These are phyloP conservation scores for Onthophagus taurus DNA, from an alignment of 1,140 invertebrate genomes.

Conservation along the genomic window DNA sequence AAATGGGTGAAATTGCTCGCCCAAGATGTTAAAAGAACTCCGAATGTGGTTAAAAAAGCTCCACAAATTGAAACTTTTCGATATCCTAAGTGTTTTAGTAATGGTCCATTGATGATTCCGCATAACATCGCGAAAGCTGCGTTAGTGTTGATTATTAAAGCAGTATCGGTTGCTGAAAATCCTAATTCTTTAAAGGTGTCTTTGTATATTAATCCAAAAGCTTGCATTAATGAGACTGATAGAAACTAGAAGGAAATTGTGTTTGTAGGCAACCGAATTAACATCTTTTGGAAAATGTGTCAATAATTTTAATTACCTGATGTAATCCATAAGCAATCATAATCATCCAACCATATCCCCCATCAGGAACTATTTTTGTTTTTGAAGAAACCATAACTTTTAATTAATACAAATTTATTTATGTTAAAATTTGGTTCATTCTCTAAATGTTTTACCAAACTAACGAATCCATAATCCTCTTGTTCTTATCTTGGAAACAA, in stretches of 20 bases:
- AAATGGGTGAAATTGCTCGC: constrained; percentile 49
- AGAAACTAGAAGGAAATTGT: constrained; percentile 44
- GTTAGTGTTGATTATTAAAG: constrained; percentile 57
- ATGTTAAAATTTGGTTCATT: too few relatives aligned
- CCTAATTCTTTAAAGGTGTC: constrained; percentile 48
- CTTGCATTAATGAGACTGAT: constrained; percentile 50
- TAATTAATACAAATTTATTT: too few relatives aligned
- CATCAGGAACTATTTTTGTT: constrained; percentile 9
- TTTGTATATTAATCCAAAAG: constrained; percentile 56
- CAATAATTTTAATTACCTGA: constrained; percentile 9
- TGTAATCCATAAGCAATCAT: constrained; percentile 7
- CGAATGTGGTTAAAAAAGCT: constrained; percentile 43
- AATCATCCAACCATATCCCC: constrained; percentile 13
- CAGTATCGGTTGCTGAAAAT: constrained; percentile 49
- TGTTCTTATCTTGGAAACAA: too few relatives aligned
- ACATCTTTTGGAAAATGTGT: not conserved
- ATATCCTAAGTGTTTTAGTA: constrained; percentile 53
- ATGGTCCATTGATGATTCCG: constrained; percentile 54
- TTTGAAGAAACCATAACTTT: too few relatives aligned
- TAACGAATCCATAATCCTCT: too few relatives aligned
- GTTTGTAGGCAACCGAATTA: not conserved
- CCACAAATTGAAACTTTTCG: constrained; percentile 51
- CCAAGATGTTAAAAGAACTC: constrained; percentile 47
- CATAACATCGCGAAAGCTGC: constrained; percentile 48
- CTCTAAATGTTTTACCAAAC: too few relatives aligned